phyloP scores from a whole-genome alignment of 2,113 vertebrate species.

The Aphyosemion australe region DNA sequence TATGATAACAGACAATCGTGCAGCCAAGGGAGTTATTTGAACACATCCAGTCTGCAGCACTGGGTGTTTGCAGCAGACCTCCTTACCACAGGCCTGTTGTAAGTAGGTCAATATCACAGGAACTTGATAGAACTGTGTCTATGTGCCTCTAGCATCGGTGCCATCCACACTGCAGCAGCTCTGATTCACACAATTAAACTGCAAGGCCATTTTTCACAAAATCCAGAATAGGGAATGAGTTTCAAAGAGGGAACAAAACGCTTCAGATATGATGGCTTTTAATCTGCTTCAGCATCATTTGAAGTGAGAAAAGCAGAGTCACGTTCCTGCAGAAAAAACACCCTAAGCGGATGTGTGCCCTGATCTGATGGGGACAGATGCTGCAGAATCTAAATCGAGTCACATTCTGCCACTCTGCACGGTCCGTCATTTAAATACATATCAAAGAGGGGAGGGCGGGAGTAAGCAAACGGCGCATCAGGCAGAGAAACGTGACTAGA shows the following conservation, averaged over 20 bases:
- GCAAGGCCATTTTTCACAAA: conserved; percentile 6
- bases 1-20: neutral
- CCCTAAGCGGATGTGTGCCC: conserved; percentile 33
- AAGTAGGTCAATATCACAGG: conserved; percentile 74
- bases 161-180: conserved; percentile 22
- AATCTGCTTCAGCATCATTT: conserved; percentile 4
- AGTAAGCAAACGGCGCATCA: conserved; percentile 48
- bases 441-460: neutral
- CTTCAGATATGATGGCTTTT: neutral
- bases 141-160: conserved; percentile 46
- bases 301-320: conserved; percentile 29
- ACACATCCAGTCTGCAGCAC: conserved; percentile 7
- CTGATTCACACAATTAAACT: conserved; percentile 21
- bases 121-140: conserved; percentile 56
- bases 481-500: conserved; percentile 75
- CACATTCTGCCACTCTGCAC: conserved; percentile 17
- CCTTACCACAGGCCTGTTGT: conserved; percentile 37
- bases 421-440: conserved; percentile 17
- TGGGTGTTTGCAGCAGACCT: conserved; percentile 41
- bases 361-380: conserved; percentile 48
- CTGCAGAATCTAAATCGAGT: conserved; percentile 41
- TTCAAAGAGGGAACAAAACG: neutral
- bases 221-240: neutral
- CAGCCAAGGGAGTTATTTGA: conserved; percentile 1
- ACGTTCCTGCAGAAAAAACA: conserved; percentile 49